Conservation (phyloP, 2,797 vertebrate genomes). For the Epinephelus coioides region DNA sequence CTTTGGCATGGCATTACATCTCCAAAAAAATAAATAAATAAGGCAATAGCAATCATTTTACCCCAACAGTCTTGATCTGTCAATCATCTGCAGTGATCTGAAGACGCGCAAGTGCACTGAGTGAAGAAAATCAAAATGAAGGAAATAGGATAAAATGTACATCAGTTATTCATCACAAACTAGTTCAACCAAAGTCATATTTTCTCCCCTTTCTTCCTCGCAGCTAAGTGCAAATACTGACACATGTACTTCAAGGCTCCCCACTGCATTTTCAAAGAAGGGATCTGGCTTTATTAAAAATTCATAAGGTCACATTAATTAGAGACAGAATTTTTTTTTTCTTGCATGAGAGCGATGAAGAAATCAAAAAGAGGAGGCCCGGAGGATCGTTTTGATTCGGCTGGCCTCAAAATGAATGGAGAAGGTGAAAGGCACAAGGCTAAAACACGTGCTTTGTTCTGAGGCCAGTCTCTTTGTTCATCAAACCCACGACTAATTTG, state of each 20-base stretch:
- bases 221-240: conserved; percentile 86
- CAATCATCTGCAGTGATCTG: conserved; percentile 73
- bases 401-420: conserved; percentile 81
- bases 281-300: conserved; percentile 83
- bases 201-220: conserved; percentile 63
- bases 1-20: conserved; percentile 63
- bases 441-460: conserved; percentile 82
- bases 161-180: conserved; percentile 86
- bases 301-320: conserved; percentile 88
- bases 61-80: conserved; percentile 76
- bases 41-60: conserved; percentile 66
- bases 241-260: conserved; percentile 87
- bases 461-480: conserved; percentile 85
- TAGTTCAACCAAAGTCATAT: conserved; percentile 79
- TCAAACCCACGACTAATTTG: conserved; percentile 83
- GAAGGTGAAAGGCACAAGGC: conserved; percentile 85
- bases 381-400: conserved; percentile 80
- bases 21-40: conserved; percentile 59
- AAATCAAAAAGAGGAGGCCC: conserved; percentile 77
- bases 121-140: conserved; percentile 79
- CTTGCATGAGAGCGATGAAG: conserved; percentile 81
- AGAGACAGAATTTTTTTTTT: conserved; percentile 83
- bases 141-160: conserved; percentile 86
- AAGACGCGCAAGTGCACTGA: conserved; percentile 56
- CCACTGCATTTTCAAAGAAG: conserved; percentile 80